phyloP scores from a whole-genome alignment of 2,888 invertebrate species.

The Eretmocerus hayati region DNA sequence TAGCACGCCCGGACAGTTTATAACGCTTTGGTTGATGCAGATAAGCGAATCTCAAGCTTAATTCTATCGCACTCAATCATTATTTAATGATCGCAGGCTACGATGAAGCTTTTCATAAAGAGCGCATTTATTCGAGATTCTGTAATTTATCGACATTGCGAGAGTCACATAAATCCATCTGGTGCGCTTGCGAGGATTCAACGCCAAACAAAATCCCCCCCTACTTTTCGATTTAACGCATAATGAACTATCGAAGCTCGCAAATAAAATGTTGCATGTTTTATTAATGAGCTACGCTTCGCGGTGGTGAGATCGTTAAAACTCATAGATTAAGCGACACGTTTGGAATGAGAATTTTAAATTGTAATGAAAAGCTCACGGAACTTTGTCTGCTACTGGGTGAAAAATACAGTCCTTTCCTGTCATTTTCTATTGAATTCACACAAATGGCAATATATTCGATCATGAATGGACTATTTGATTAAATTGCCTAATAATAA shows the following conservation, averaged over 20 bases:
- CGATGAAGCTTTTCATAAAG: slow-evolving; percentile 20
- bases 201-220: slow-evolving; percentile 1
- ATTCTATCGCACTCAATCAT: slow-evolving; percentile 22
- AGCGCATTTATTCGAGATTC: slow-evolving; percentile 17
- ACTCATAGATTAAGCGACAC: too few relatives aligned
- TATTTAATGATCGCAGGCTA: slow-evolving; percentile 17
- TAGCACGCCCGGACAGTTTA: slow-evolving; percentile 28
- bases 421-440: too few relatives aligned
- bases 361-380: too few relatives aligned
- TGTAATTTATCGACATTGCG: slow-evolving; percentile 13
- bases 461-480: too few relatives aligned
- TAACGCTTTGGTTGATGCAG: slow-evolving; percentile 22
- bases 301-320: too few relatives aligned
- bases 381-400: too few relatives aligned
- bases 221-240: background rate
- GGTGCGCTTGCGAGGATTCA: slow-evolving; percentile 3
- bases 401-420: too few relatives aligned
- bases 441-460: too few relatives aligned
- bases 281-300: too few relatives aligned
- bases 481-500: too few relatives aligned
- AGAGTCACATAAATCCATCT: slow-evolving; percentile 9
- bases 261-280: slow-evolving; percentile 8
- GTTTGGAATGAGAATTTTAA: too few relatives aligned
- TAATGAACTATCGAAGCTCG: slow-evolving; percentile 2
- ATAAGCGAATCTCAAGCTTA: slow-evolving; percentile 18